phyloP scores from a whole-genome alignment of 2,113 vertebrate genomes.

The Bubalus kerabau region DNA sequence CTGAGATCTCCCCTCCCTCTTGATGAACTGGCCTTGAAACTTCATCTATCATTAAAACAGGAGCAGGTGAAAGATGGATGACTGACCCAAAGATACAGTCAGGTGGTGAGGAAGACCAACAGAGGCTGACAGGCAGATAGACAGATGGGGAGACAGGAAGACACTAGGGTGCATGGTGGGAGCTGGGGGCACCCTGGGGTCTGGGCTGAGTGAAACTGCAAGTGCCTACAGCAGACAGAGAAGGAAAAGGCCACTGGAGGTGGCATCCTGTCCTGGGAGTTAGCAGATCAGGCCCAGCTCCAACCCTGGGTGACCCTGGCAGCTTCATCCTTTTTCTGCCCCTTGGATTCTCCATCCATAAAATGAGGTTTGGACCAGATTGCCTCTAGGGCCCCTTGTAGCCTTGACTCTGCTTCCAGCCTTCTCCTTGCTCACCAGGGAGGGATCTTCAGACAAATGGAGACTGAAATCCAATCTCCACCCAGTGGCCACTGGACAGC shows the following conservation, averaged over 20 bases:
- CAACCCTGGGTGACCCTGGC: background rate
- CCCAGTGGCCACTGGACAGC: background rate
- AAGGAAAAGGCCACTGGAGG: background rate
- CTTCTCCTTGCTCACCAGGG: background rate
- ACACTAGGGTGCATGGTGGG: background rate
- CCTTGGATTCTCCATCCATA: background rate
- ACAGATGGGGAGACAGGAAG: background rate
- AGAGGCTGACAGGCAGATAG: background rate
- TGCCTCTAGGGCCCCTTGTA: background rate
- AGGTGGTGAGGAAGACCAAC: background rate
- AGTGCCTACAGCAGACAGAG: background rate
- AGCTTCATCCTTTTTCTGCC: background rate
- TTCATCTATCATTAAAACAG: background rate
- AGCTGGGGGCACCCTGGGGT: background rate
- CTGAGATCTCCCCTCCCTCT: too few species aligned
- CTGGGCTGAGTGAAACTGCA: background rate
- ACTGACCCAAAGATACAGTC: background rate
- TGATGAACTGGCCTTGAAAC: background rate
- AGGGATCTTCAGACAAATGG: background rate
- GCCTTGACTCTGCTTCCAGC: background rate
- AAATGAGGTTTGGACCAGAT: background rate
- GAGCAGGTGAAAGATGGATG: background rate
- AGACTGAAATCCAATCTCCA: background rate
- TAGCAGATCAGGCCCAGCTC: background rate
- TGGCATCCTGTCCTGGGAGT: background rate